Base-by-base conservation (phyloP, 1,140 invertebrate species). In the Megalopta genalis region DNA sequence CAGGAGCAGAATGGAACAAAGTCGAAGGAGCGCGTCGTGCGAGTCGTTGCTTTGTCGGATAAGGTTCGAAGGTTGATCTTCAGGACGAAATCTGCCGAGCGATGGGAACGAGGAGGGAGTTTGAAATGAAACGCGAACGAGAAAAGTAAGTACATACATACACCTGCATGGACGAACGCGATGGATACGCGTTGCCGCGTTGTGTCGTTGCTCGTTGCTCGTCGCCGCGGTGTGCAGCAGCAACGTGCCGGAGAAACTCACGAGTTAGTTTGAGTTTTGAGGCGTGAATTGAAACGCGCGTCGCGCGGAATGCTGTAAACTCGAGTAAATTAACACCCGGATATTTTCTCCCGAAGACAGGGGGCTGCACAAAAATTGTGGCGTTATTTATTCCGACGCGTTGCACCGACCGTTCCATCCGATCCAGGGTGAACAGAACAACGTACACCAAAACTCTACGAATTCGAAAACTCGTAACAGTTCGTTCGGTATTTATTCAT, bases 271-370 rank as follows among this genome's bases (percentile, higher is more conserved):
- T 32, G 32, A 32, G 32, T 32, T 32, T 32, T 32, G 32, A 32
- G 77, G 70, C 70, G 77, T 73, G 63, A 73, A 79, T 79, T 79
- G 71, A 74, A 79, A 74, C 52, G n/a, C 23, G 16, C 70, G 32
- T 39, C 62, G 9, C 52, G 16, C 42, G 71, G 77, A 79, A 67
- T 73, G 71, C 42, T 79, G 77, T 67, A 74, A 79, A 79, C 77
- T 66, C 77, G 71, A 60, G 63, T 67, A 74, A 79, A 74, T 79
- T 79, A 79, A 73, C 70, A 79, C 52, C 49, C 39, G 18, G 60
- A 46, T 65, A 66, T 67, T 60, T 74, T 79, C 71, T 52, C 71
- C 63, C 57, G 32, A 32, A n/a, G 23, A 32, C 5, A 42, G 27
- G 18, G 52, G 54, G 27, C 25, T 23, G 67, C 3, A 57, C 32